Evolutionary conservation across 2,113 vertebrate species (phyloP).

Genomic region (Callorhinus ursinus): DNA sequence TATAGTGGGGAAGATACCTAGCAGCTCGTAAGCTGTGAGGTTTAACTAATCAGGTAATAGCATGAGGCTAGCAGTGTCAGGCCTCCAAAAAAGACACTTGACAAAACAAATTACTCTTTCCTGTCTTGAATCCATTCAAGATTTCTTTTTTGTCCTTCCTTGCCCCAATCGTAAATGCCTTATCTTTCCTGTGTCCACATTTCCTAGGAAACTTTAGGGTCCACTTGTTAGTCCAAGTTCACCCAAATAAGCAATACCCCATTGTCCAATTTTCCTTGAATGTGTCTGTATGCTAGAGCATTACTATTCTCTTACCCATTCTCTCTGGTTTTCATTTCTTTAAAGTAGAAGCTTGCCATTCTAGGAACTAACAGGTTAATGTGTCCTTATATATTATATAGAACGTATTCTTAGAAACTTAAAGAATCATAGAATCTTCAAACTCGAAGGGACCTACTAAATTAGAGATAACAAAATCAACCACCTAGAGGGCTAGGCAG

Average conservation of each 20-base stretch:
- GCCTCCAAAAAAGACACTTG: background rate
- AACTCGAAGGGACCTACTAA: background rate
- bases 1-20: background rate
- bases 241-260: background rate
- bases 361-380: background rate
- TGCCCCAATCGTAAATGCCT: background rate
- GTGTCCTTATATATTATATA: background rate
- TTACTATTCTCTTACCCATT: background rate
- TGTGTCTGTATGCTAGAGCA: background rate
- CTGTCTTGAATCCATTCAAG: background rate
- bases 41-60: slow-evolving; percentile 31
- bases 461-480: background rate
- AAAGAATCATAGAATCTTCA: background rate
- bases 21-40: background rate
- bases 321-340: background rate
- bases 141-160: background rate
- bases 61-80: background rate
- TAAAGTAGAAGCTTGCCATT: background rate
- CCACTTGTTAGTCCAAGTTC: background rate
- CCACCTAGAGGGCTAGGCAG: background rate
- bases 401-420: background rate
- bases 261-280: background rate
- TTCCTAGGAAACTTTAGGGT: background rate
- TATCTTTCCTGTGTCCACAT: background rate
- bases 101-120: background rate